Percentiles rank a stretch among this genome's conserved stretches.
These are phyloP conservation scores for Crossaster papposus DNA, from an alignment of 53 echinoderm and acorn worm species.

Conservation along the genomic window DNA sequence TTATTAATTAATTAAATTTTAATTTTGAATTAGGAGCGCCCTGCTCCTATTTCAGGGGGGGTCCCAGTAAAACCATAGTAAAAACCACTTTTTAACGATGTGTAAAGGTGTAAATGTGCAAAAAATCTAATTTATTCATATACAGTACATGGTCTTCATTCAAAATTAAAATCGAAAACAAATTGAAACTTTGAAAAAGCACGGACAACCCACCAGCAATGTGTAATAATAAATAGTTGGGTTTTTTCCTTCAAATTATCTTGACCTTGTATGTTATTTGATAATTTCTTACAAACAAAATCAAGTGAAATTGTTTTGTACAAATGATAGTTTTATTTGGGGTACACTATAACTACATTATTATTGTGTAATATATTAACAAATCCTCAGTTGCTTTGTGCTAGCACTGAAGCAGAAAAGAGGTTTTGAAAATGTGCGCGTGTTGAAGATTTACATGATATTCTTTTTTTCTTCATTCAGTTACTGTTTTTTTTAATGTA, in stretches of 20 bases:
- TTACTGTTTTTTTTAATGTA: neutral
- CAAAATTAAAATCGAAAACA: too few species aligned
- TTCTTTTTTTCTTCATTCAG: neutral
- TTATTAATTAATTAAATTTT: too few species aligned
- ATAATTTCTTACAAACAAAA: neutral
- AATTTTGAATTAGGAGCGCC: too few species aligned
- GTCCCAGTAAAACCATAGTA: too few species aligned
- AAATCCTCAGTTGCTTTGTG: neutral
- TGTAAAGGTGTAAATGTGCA: too few species aligned
- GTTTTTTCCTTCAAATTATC: conserved; percentile 13
- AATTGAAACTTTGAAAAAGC: neutral
- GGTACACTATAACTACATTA: neutral
- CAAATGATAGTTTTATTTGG: conserved; percentile 12
- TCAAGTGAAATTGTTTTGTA: neutral
- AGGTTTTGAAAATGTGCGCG: neutral
- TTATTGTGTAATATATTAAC: conserved; percentile 31
- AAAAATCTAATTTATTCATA: too few species aligned
- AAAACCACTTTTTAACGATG: too few species aligned
- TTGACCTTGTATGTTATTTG: conserved; percentile 26
- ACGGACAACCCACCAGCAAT: neutral
- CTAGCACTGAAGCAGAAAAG: too few species aligned
- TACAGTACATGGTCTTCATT: too few species aligned
- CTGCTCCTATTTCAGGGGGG: too few species aligned
- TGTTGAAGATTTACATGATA: conserved; percentile 10
- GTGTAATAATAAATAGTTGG: neutral